Evolutionary conservation across 2,797 vertebrate species (phyloP), one percentile per base, ranked within the genome.

Genomic region (Coluber constrictor): DNA sequence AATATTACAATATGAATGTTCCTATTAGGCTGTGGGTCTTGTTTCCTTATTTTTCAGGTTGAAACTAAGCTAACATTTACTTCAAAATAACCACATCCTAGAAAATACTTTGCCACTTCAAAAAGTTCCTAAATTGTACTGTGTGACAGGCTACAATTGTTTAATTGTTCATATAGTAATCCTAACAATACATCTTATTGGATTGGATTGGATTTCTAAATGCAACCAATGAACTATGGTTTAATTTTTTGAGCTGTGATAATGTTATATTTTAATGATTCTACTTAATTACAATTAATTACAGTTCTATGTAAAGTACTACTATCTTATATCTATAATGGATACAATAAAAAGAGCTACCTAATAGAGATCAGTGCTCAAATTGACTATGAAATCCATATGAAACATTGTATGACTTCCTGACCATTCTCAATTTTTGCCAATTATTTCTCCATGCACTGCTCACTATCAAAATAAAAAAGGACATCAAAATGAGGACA

Each of bases 171-270:
- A 96, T 1, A 8, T 32, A 88, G 43, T 89, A 93, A 63, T 93
- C 94, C 93, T 95, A 95, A 94, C 93, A 96, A 90, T 92, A 93
- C 51, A 74, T 94, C 95, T 95, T 95, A 93, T 92, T 54, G 8
- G 8, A 54, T 54, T 96, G 92, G 63, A 94, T 89, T 93, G 60
- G 93, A 61, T 89, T 96, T 95, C 37, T 47, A 95, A 93, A 93
- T 90, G 92, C 74, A 7, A 55, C 92, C 92, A 90, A 91, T 95
- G 94, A 96, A 96, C 88, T 63, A 92, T 86, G 90, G 74, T 91
- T 95, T 96, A 93, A 95, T 96, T 95, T 95, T 94, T 94, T 92
- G 94, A 93, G 56, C 60, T 93, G 27, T 93, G 79, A 83, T 96
- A 86, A 92, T 95, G 57, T 95, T 94, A 83, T 93, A 32, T 95